phyloP scores from a whole-genome alignment of 1,140 invertebrate species.

The Thalassaphorura encarpata region DNA sequence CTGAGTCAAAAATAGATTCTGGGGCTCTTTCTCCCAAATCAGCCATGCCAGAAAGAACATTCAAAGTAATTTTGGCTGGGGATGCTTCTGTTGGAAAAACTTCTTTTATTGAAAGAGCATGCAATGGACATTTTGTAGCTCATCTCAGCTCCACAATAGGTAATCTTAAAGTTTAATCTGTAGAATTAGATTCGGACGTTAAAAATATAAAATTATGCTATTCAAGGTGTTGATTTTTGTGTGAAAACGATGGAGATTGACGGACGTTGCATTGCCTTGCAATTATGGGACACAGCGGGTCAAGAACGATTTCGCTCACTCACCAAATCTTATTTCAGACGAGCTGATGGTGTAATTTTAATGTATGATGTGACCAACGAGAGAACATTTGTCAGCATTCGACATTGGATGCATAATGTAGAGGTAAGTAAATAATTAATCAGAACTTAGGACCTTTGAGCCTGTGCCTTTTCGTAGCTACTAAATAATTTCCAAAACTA shows the following conservation, averaged over 20 bases:
- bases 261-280: constrained; percentile 49
- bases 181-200: background rate
- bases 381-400: constrained; percentile 50
- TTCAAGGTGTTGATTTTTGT: constrained; percentile 46
- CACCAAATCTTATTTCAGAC: constrained; percentile 58
- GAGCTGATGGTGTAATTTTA: constrained; percentile 56
- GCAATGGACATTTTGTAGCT: constrained; percentile 48
- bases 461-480: no score
- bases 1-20: background rate
- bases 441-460: no score
- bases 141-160: constrained; percentile 53
- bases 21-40: background rate
- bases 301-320: constrained; percentile 51
- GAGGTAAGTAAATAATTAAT: constrained; percentile 17
- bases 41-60: constrained; percentile 14
- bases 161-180: constrained; percentile 33
- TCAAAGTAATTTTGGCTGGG: constrained; percentile 53
- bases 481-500: no score
- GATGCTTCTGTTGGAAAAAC: constrained; percentile 59
- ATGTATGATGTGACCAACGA: constrained; percentile 51
- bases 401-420: constrained; percentile 45
- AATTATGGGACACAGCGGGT: constrained; percentile 50
- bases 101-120: constrained; percentile 52
- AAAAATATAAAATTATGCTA: background rate
- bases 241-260: constrained; percentile 52